Evolutionary conservation across 2,888 invertebrate species (phyloP).

Genomic region (Watsonalla binaria): DNA sequence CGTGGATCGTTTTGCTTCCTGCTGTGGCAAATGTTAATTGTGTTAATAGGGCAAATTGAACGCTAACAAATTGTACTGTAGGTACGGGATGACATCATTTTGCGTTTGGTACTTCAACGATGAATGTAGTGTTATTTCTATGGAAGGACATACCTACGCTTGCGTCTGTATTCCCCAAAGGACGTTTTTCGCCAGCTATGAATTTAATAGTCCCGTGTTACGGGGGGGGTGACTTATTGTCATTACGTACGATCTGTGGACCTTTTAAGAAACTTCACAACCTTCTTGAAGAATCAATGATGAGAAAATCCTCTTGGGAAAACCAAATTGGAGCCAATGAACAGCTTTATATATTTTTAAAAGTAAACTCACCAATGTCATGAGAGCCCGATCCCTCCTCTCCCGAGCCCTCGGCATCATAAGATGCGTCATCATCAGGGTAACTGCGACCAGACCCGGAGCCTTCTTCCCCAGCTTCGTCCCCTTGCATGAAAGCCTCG

Average conservation of each 20-base stretch:
- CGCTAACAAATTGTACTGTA: not conserved
- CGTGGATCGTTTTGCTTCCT: constrained; percentile 18
- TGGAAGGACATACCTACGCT: no score
- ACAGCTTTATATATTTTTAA: not conserved
- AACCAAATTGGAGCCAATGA: no score
- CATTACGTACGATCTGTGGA: no score
- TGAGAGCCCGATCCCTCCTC: constrained; percentile 66
- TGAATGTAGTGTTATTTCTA: not conserved
- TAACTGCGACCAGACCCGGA: constrained; percentile 79
- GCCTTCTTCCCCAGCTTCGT: constrained; percentile 77
- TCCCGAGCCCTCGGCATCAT: constrained; percentile 69
- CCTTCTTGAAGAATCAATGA: no score
- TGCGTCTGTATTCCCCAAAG: no score
- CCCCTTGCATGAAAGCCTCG: constrained; percentile 78
- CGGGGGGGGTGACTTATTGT: no score
- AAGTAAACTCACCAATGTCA: constrained; percentile 41
- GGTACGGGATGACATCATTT: not conserved
- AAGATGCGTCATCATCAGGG: constrained; percentile 69
- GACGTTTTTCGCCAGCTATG: no score
- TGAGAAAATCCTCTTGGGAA: no score
- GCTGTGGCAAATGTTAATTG: constrained; percentile 3
- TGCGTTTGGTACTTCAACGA: not conserved
- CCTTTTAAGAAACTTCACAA: no score
- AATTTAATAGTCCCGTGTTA: no score
- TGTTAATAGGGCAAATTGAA: not conserved